phyloP scores from a whole-genome alignment of 1,140 invertebrate species.

The Euura lappo region DNA sequence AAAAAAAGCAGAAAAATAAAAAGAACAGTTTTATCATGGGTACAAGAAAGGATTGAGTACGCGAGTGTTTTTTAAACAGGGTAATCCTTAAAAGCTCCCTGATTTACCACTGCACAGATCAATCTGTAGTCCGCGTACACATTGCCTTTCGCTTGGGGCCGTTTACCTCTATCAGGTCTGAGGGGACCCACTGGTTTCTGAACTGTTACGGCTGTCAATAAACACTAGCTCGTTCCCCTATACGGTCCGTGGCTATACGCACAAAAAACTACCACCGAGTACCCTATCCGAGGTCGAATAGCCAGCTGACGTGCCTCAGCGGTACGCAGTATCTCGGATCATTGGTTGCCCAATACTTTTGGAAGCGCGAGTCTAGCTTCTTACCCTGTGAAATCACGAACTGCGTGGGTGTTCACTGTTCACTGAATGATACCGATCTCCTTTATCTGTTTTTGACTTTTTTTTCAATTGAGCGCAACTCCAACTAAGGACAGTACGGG shows the following conservation, averaged over 20 bases:
- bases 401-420: background rate
- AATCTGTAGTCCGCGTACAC: background rate
- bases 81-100: too few species aligned
- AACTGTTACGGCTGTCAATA: slow-evolving; percentile 19
- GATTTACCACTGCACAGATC: too few species aligned
- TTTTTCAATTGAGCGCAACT: background rate
- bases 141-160: slow-evolving; percentile 12
- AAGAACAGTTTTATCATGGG: too few species aligned
- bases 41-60: too few species aligned
- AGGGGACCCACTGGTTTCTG: slow-evolving; percentile 11
- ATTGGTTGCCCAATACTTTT: background rate
- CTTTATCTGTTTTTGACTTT: too few species aligned
- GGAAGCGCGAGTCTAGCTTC: too few species aligned
- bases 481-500: background rate
- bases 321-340: background rate
- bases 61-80: too few species aligned
- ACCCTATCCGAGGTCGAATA: background rate
- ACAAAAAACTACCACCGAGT: slow-evolving; percentile 14
- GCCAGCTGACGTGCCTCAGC: background rate
- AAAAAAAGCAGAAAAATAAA: too few species aligned
- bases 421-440: background rate
- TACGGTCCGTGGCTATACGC: slow-evolving; percentile 3
- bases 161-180: slow-evolving; percentile 8
- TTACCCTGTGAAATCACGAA: too few species aligned
- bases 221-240: slow-evolving; percentile 10